Evolutionary conservation across 2,888 invertebrate species (phyloP).

Genomic region (Dicranocentrus wangi): DNA sequence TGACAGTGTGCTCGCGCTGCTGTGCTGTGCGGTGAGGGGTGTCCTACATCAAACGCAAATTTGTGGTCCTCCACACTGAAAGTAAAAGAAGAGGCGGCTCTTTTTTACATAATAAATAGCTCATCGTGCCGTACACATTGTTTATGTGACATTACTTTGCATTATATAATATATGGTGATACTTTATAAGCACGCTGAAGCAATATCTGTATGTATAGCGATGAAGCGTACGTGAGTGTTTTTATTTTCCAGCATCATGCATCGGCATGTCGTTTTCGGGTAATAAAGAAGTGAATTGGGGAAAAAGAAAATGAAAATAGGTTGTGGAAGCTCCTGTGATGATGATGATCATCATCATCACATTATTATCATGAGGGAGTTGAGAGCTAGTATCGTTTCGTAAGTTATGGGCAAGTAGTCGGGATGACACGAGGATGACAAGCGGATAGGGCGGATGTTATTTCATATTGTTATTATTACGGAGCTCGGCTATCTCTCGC

Average conservation of each 20-base stretch:
- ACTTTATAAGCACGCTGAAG: too few species aligned
- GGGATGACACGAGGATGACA: constrained; percentile 52
- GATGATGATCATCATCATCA: too few species aligned
- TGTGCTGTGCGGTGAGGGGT: too few species aligned
- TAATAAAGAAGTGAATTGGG: constrained; percentile 29
- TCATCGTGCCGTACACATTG: constrained; percentile 48
- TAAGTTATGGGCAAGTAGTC: constrained; percentile 1
- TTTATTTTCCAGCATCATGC: too few species aligned
- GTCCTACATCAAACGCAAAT: constrained; percentile 51
- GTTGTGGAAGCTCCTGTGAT: too few species aligned
- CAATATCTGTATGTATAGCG: too few species aligned
- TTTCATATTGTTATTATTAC: constrained; percentile 48
- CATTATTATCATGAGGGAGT: constrained; percentile 51
- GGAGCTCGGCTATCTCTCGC: constrained; percentile 16
- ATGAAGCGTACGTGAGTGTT: too few species aligned
- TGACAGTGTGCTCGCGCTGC: too few species aligned
- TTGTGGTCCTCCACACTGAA: constrained; percentile 38
- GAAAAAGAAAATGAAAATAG: constrained; percentile 44
- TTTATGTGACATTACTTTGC: constrained; percentile 43
- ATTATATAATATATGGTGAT: constrained; percentile 31
- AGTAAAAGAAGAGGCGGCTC: constrained; percentile 26
- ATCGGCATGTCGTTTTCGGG: constrained; percentile 9
- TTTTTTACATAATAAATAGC: constrained; percentile 62
- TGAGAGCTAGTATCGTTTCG: too few species aligned
- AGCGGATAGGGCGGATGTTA: constrained; percentile 48